Evolutionary conservation across 2,797 vertebrate species (phyloP).

Genomic region (Alectoris magna): DNA sequence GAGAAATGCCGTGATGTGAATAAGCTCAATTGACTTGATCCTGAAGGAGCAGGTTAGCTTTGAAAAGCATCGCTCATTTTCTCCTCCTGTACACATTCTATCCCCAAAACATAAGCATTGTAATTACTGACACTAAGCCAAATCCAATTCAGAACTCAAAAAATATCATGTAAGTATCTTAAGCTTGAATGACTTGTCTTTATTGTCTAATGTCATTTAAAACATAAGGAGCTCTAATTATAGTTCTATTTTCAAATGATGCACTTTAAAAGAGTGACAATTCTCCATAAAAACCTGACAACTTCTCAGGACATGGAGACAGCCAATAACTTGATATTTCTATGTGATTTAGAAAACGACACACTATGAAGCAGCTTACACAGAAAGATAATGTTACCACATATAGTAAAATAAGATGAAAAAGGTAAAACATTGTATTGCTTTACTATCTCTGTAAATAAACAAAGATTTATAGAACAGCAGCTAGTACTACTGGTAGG

Average conservation of each 20-base stretch:
- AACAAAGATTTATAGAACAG: background rate
- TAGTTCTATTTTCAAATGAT: conserved; percentile 36
- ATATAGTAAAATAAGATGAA: background rate
- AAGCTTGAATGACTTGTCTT: conserved; percentile 44
- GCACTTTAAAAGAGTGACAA: conserved; percentile 32
- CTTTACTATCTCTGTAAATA: background rate
- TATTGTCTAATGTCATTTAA: conserved; percentile 37
- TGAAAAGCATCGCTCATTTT: conserved; percentile 60
- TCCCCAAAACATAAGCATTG: background rate
- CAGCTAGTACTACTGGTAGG: background rate
- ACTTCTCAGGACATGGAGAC: background rate
- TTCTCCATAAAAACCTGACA: conserved; percentile 36
- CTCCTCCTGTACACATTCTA: conserved; percentile 8
- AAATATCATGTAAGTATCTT: conserved; percentile 32
- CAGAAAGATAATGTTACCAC: background rate
- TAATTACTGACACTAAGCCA: conserved; percentile 33
- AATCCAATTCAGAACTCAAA: conserved; percentile 41
- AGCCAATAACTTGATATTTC: conserved; percentile 27
- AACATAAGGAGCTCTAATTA: conserved; percentile 59
- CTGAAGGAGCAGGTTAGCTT: conserved; percentile 51
- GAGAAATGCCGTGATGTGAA: conserved; percentile 58
- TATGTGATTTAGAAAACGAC: background rate
- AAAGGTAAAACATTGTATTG: no score
- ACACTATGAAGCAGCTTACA: background rate
- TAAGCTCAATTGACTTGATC: conserved; percentile 54